Evolutionary conservation across 2,113 vertebrate genomes (phyloP), one percentile per base, ranked within the genome.

Genomic region (Gymnorhina tibicen): DNA sequence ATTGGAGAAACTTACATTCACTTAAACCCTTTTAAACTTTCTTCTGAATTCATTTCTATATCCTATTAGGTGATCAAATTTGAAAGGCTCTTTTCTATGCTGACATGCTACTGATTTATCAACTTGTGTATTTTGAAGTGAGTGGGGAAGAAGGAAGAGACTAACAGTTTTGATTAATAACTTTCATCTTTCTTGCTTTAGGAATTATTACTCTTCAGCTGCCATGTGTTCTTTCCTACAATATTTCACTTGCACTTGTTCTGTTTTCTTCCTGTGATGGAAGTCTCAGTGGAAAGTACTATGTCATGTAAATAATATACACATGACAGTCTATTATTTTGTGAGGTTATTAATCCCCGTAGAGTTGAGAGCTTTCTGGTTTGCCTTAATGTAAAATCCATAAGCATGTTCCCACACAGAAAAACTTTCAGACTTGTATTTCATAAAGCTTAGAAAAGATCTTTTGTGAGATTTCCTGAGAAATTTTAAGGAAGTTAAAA

Each of bases 171-270:
- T 97, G 93, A 92, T 97, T 87, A 96, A 80, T 95, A 91, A 93
- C 70, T 94, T 92, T 91, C 42, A 92, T 94, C 72, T 88, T 94
- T 82, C 84, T 97, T 89, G 42, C 86, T 97, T 96, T 85, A 91
- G 87, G 97, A 97, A 95, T 95, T 94, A 95, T 91, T 94, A 55
- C 55, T 96, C 68, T 96, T 97, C 87, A 64, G 77, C 90, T 94
- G 89, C 85, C 93, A 63, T 87, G 56, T 91, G 87, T 79, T 90
- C 75, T 88, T 96, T 93, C 91, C 69, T 97, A 96, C 89, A 93
- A 30, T 96, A 97, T 96, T 97, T 97, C 92, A 97, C 87, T 97
- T 97, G 91, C 97, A 97, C 96, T 97, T 97, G 92, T 96, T 97
- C 85, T 88, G 87, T 94, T 92, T 96, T 95, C 92, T 97, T 97